Evolutionary conservation across 53 echinoderm and acorn worm genomes (phyloP).

Genomic region (Echinometra lucunter): DNA sequence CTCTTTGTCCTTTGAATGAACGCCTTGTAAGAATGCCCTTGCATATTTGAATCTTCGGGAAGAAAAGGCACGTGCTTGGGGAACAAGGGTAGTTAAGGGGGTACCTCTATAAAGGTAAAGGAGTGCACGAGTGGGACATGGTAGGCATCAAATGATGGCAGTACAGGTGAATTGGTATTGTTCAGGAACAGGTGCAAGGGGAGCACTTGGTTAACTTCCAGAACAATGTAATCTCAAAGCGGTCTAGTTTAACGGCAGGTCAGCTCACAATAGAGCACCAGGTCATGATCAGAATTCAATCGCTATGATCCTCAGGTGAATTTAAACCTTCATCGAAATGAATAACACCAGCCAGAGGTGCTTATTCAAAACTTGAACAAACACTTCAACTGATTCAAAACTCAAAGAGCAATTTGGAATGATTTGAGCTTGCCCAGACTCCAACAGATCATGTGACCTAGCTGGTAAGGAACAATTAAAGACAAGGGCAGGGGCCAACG

Average conservation of each 20-base stretch:
- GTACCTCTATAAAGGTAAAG: neutral
- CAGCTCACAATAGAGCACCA: slow-evolving; percentile 51
- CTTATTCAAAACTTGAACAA: slow-evolving; percentile 51
- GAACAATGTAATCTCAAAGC: slow-evolving; percentile 62
- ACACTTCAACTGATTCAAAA: slow-evolving; percentile 38
- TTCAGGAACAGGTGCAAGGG: slow-evolving; percentile 59
- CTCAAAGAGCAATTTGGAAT: slow-evolving; percentile 39
- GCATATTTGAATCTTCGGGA: slow-evolving; percentile 52
- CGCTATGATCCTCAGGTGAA: slow-evolving; percentile 47
- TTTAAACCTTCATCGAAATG: slow-evolving; percentile 53
- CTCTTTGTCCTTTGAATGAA: slow-evolving; percentile 49
- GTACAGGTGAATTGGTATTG: slow-evolving; percentile 63
- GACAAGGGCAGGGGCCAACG: neutral
- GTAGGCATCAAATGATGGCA: slow-evolving; percentile 9
- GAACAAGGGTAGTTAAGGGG: slow-evolving; percentile 52
- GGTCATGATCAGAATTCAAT: slow-evolving; percentile 65
- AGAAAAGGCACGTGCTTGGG: slow-evolving; percentile 61
- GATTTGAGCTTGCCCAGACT: slow-evolving; percentile 35
- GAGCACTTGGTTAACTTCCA: neutral
- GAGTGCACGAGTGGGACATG: slow-evolving; percentile 9
- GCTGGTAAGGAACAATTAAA: slow-evolving; percentile 16
- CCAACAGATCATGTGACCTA: neutral
- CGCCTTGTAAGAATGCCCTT: slow-evolving; percentile 27
- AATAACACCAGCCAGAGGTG: slow-evolving; percentile 18
- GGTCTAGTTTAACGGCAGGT: slow-evolving; percentile 23